Base-by-base conservation (phyloP, 2,113 vertebrate species). In the Laticauda laticaudata region DNA sequence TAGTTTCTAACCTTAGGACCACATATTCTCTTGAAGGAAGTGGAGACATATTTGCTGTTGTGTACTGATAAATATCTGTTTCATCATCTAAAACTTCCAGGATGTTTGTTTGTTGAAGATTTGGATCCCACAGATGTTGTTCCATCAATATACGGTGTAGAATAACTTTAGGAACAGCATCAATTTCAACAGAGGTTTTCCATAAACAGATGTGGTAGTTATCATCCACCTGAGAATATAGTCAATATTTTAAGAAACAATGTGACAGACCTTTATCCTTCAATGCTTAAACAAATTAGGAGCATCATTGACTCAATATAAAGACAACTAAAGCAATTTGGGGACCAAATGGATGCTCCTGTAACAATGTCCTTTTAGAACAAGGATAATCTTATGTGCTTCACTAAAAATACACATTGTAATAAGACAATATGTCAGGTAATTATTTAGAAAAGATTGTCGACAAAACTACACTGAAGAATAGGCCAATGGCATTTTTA, bases 101-200 rank as follows among this genome's bases (percentile, higher is more conserved):
- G 92, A 98, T 93, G 3, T 96, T 90, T 1, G 96, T 95, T 51
- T 96, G 96, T n/a, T 91, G 95, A 55, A 98, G 94, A 43, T 87
- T 94, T 43, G 86, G 90, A 39, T 98, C 97, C 98, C 98, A 98
- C 39, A 96, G 95, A 51, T 94, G 64, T 43, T 96, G 98, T 86
- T 98, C 97, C 94, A 96, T 96, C 88, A 98, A 94, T 87, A 98
- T 95, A 4, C 96, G 97, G 0, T 97, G 97, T 3, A 98, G 95
- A 91, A 98, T 95, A 69, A 97, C 97, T 90, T 95, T 90, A 81
- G 97, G 97, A 0, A 97, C 90, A 9, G 96, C 97, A 1, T 98
- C 97, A 93, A 98, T 97, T 91, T 98, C 98, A 85, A 95, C 95
- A 0, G 95, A 96, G 61, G 96, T 98, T 86, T 97, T 97, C 98